Base-by-base conservation (phyloP, 2,113 vertebrate species). In the Gymnorhina tibicen region DNA sequence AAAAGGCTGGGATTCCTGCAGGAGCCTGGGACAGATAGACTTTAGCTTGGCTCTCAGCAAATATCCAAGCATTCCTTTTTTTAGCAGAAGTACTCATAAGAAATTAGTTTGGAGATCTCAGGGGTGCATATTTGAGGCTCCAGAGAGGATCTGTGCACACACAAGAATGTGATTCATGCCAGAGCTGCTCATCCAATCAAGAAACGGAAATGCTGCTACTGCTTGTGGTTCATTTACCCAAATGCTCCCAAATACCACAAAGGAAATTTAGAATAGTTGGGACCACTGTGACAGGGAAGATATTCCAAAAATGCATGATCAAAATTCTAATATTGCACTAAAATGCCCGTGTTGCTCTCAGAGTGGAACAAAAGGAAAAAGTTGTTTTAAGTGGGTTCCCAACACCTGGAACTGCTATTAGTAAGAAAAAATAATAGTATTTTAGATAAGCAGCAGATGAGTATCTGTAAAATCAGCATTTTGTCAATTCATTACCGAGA, bases 181-280 rank as follows among this genome's bases (percentile, higher is more conserved):
- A 95, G 93, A 93, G 11, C 77, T 85, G 91, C 84, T 95, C 84
- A 96, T 95, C 91, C 91, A 97, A 93, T 93, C 95, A 96, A 95
- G 89, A 81, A 95, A 78, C 52, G 87, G 95, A 97, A 97, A 97
- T 94, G 81, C 93, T 96, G 41, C 84, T 84, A 56, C 87, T 96
- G 91, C 41, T 95, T 95, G 93, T 84, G 95, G 96, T 87, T 91
- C 95, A 85, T 96, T 97, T 93, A 93, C 46, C 76, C 92, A 95
- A 93, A 92, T 0, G 83, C 73, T 95, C 94, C 77, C 2, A 2
- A 92, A 78, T 49, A 28, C 84, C 56, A 0, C 76, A 89, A 64
- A 41, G 86, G 93, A 97, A 95, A 95, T 96, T 96, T n/a, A 87
- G 92, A 96, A 97, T 96, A 95, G 60, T 35, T 97, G 80, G 49